phyloP scores from a whole-genome alignment of 2,797 vertebrate species.

The Pseudomugil gertrudae region DNA sequence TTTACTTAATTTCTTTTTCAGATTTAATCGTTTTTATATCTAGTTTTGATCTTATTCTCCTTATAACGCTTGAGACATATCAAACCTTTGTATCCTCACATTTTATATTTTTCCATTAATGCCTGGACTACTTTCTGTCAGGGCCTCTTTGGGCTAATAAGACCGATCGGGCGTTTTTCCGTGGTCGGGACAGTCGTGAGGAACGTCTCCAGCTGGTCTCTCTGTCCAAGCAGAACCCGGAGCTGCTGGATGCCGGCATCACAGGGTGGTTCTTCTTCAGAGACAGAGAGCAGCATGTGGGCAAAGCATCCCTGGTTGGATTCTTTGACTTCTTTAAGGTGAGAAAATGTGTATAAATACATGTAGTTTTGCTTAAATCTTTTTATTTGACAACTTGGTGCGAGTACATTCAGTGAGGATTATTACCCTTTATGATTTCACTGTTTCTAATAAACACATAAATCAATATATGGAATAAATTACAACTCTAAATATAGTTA shows the following conservation, averaged over 20 bases:
- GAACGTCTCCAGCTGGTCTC: slow-evolving; percentile 88
- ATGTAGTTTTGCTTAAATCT: too few species aligned
- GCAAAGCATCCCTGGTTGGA: slow-evolving; percentile 87
- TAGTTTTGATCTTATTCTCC: too few species aligned
- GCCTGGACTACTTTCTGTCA: slow-evolving; percentile 42
- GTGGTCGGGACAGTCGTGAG: slow-evolving; percentile 92
- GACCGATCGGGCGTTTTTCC: slow-evolving; percentile 88
- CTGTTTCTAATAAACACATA: too few species aligned
- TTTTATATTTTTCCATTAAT: not conserved
- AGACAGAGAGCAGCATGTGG: slow-evolving; percentile 89
- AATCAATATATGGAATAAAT: not conserved
- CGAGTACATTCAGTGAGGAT: not conserved
- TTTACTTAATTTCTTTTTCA: not conserved
- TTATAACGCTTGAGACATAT: not conserved
- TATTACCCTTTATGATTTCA: too few species aligned
- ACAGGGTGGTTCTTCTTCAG: slow-evolving; percentile 96
- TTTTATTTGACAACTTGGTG: too few species aligned
- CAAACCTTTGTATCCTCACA: not conserved
- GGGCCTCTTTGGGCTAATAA: slow-evolving; percentile 91
- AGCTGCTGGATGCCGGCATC: slow-evolving; percentile 92
- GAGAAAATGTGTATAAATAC: slow-evolving; percentile 12
- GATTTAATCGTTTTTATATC: too few species aligned
- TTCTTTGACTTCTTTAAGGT: slow-evolving; percentile 99
- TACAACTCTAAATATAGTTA: not conserved
- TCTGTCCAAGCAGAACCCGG: slow-evolving; percentile 86